phyloP scores from a whole-genome alignment of 92 coral and sea anemone genomes.

The Phenganax subtilis region DNA sequence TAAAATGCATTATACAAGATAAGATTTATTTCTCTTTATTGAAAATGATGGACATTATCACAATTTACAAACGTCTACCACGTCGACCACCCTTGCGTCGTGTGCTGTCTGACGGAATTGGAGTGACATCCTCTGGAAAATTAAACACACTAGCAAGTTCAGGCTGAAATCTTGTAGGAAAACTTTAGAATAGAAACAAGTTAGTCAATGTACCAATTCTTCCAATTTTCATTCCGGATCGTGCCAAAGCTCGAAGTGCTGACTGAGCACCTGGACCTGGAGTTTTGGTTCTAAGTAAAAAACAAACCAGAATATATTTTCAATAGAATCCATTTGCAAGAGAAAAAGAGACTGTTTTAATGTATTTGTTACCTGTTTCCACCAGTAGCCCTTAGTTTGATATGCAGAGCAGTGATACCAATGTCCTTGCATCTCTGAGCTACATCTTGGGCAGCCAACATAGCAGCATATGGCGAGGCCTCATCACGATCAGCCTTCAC shows the following conservation, averaged over 20 bases:
- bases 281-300: conserved; percentile 74
- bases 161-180: too few relatives aligned
- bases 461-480: conserved; percentile 99
- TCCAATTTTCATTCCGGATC: conserved; percentile 99
- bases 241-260: conserved; percentile 92
- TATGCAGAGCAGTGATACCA: conserved; percentile 92
- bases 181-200: not conserved
- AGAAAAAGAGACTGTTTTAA: too few relatives aligned
- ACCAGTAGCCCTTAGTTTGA: conserved; percentile 97
- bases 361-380: conserved; percentile 69
- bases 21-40: not conserved
- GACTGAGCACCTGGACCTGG: conserved; percentile 99
- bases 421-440: conserved; percentile 95
- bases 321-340: not conserved
- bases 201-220: conserved; percentile 74
- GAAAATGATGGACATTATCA: conserved; percentile 35
- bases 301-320: not conserved
- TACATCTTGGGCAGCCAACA: conserved; percentile 99
- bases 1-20: too few relatives aligned
- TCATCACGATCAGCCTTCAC: conserved; percentile 99
- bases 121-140: conserved; percentile 96
- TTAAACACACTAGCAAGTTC: too few relatives aligned
- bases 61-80: conserved; percentile 97
- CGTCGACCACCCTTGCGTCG: conserved; percentile 99
- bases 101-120: conserved; percentile 98